Evolutionary conservation across 2,797 vertebrate genomes (phyloP), one percentile per base, ranked within the genome.

Genomic region (Atherinosoma microstoma): DNA sequence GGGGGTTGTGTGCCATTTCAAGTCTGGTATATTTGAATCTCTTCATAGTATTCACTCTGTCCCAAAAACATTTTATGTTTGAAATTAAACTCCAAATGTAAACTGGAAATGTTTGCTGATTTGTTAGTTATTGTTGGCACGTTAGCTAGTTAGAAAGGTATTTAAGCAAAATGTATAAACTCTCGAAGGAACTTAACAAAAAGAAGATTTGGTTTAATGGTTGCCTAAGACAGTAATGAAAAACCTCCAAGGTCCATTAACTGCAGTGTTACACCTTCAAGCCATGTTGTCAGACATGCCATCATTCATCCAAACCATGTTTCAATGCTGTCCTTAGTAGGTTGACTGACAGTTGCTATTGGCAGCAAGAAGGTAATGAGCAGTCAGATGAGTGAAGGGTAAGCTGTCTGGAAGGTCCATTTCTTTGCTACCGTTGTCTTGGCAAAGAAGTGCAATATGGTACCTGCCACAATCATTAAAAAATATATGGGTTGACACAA

Each of bases 301-400:
- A 10, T 47, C 12, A 49, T 32, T 24, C 29, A 56, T 67, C 35
- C 4, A 38, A 73, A 60, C 16, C 42, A 11, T 0, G 2, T 54
- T 58, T 67, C 45, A 72, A 30, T 65, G 56, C 24, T 4, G 45
- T 38, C 70, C 61, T 66, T 72, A 71, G 42, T 49, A 34, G 13
- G 24, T 20, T 71, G 71, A 73, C 30, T 27, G 60, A 64, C 64
- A 47, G 67, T 38, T 64, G 18, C 27, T 67, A 10, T 15, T 57
- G 75, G 76, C 58, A 75, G 47, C 60, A 79, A 72, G 75, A 77
- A 64, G 75, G 15, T 62, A 69, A 71, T 22, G 51, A 72, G 47
- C 64, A 45, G 61, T 51, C 51, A 73, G 54, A 30, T 34, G 30
- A 61, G 63, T 60, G 70, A 38, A 34, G 42, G 68, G 22, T 49